Evolutionary conservation across 2,797 vertebrate genomes (phyloP).

Genomic region (Lutra lutra): DNA sequence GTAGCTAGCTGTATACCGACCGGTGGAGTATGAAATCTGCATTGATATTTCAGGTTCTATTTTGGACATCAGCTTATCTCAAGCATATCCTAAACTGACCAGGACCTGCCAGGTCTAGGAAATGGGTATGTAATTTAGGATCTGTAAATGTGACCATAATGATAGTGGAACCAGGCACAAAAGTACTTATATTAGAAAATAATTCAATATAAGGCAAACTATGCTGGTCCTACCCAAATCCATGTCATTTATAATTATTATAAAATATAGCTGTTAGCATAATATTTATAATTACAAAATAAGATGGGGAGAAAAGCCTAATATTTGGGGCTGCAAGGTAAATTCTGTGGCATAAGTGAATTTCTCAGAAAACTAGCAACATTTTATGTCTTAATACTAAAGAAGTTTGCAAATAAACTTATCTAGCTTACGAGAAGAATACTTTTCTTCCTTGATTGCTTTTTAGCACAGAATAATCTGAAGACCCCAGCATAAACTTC

Average conservation of each 20-base stretch:
- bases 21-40: background rate
- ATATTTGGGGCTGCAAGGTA: background rate
- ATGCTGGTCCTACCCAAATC: background rate
- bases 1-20: rapidly evolving
- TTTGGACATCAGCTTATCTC: background rate
- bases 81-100: background rate
- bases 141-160: background rate
- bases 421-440: background rate
- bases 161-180: background rate
- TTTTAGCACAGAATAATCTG: background rate
- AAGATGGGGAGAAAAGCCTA: background rate
- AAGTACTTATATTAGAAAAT: background rate
- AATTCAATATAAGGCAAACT: background rate
- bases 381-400: background rate
- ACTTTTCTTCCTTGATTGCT: background rate
- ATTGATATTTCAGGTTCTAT: background rate
- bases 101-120: background rate
- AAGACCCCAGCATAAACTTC: background rate
- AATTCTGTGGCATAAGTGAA: background rate
- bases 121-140: background rate
- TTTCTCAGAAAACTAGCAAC: background rate
- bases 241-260: background rate
- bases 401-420: background rate
- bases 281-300: background rate
- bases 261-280: background rate